These are phyloP conservation scores for Quadroppia sp. DNA, from an alignment of 2,888 invertebrate genomes.

Conservation along the genomic window DNA sequence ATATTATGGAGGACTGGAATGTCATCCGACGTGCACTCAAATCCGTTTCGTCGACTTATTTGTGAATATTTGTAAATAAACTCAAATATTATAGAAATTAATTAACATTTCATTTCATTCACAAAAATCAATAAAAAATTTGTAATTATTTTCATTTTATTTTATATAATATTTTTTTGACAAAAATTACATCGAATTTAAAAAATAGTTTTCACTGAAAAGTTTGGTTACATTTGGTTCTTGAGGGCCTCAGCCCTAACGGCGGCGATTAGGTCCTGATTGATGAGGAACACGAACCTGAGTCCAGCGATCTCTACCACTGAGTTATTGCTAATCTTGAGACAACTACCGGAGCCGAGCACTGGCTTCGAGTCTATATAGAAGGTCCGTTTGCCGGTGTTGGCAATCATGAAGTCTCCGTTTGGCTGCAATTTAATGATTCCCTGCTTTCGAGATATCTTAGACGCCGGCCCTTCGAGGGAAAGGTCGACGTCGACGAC, in stretches of 20 bases:
- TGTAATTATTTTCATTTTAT: slow-evolving; percentile 3
- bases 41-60: slow-evolving; percentile 9
- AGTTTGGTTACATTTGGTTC: slow-evolving; percentile 31
- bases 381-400: slow-evolving; percentile 89
- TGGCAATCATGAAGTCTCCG: slow-evolving; percentile 90
- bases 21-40: slow-evolving; percentile 73
- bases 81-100: neutral
- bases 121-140: neutral
- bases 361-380: slow-evolving; percentile 90
- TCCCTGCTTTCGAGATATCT: slow-evolving; percentile 86
- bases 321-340: slow-evolving; percentile 84
- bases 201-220: neutral
- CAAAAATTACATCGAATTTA: neutral
- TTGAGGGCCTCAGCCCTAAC: slow-evolving; percentile 43
- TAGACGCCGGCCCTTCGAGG: slow-evolving; percentile 89
- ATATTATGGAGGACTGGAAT: slow-evolving; percentile 94
- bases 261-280: slow-evolving; percentile 72
- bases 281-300: slow-evolving; percentile 86
- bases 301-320: slow-evolving; percentile 91
- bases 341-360: slow-evolving; percentile 70
- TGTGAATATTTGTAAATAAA: slow-evolving; percentile 11
- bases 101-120: neutral
- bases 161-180: neutral
- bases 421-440: slow-evolving; percentile 82
- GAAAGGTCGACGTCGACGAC: slow-evolving; percentile 88